Evolutionary conservation across 1,140 invertebrate species (phyloP), one percentile per base, ranked within the genome.

Genomic region (Thalassaphorura encarpata): DNA sequence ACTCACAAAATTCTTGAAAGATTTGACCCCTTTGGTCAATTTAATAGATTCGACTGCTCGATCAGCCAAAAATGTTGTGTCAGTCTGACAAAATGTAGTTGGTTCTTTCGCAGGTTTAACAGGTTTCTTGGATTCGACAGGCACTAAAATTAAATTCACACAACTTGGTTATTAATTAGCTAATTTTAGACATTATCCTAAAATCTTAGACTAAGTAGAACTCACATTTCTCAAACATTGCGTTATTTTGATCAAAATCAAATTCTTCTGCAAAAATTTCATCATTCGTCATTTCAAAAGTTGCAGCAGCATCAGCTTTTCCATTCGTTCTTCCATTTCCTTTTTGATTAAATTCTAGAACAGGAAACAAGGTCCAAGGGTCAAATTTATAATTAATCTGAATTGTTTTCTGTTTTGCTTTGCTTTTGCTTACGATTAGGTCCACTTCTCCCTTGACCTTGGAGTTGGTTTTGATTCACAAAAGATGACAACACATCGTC

Each of bases 181-280:
- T 55, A 13, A 15, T 33, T 15, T n/a, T n/a, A n/a, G n/a, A n/a
- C 29, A 40, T 19, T n/a, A 3, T 19, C 24, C 31, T 33, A 28
- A 45, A 58, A 52, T 26, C 4, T 24, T 53, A 48, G 18, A 5
- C 31, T 33, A 39, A 24, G 24, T 24, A 4, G 33, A 31, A 27
- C 60, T 54, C 40, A 62, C 52, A 29, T 33, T 62, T 62, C 19
- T 58, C 56, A 52, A 62, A 62, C 45, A 49, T 57, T 36, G 56
- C 52, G 15, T 52, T 39, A 45, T 58, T 62, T 36, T 52, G 36
- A 52, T 62, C 56, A 40, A 62, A 62, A 41, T 62, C 52, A 26
- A 59, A 62, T 27, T 62, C 60, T 11, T 39, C 23, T 23, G 52
- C 26, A 46, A 49, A 26, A 45, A 62, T 58, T 49, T 62, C 60